These are phyloP conservation scores for Trichopoda pennipes DNA, from an alignment of 2,888 invertebrate species.

Conservation along the genomic window DNA sequence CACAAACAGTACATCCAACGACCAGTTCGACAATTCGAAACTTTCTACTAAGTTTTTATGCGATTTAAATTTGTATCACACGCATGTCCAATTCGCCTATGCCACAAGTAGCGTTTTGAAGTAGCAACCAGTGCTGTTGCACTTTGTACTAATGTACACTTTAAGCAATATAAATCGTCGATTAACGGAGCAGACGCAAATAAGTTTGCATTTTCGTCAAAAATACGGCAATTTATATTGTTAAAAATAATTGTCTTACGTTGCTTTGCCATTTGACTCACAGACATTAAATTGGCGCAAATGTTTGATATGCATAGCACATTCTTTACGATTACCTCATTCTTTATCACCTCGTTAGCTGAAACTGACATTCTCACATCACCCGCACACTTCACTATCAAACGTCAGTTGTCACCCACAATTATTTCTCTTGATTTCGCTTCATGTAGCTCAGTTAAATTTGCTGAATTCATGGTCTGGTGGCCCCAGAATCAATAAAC, in stretches of 20 bases:
- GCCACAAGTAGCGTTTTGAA: neutral
- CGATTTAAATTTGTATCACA: neutral
- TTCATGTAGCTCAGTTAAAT: neutral
- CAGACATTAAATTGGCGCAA: neutral
- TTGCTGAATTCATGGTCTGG: neutral
- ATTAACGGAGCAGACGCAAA: neutral
- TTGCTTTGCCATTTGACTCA: neutral
- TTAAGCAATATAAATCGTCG: neutral
- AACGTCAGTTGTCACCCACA: neutral
- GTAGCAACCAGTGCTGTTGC: neutral
- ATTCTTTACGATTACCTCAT: neutral
- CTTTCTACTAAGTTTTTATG: neutral
- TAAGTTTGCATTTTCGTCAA: neutral
- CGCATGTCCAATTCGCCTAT: neutral
- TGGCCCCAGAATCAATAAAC: neutral
- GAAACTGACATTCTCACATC: neutral
- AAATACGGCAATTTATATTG: neutral
- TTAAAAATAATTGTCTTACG: neutral
- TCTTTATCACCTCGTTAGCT: neutral
- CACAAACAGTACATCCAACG: neutral
- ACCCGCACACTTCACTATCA: conserved; percentile 34
- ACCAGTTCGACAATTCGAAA: neutral
- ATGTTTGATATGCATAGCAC: neutral
- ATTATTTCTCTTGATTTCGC: neutral
- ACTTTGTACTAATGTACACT: neutral